Percentiles rank a stretch among this genome's conserved stretches.
These are phyloP conservation scores for Arrhamphus sclerolepis DNA, from an alignment of 2,797 vertebrate genomes.

Conservation along the genomic window DNA sequence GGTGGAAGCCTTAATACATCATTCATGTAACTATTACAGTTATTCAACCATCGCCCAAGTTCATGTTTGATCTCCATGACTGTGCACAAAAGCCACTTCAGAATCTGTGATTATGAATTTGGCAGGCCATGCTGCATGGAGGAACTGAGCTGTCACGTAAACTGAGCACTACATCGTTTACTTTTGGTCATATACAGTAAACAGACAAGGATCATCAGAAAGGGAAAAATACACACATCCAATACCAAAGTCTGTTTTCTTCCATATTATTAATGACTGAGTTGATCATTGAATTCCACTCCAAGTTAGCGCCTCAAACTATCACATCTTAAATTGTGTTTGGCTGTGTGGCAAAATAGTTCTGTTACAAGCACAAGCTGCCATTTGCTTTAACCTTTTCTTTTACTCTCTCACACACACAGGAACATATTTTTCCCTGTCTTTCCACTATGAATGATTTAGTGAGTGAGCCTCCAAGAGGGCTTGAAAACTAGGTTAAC, in stretches of 20 bases:
- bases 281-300: conserved; percentile 44
- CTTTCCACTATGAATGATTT: conserved; percentile 76
- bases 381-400: neutral
- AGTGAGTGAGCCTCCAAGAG: conserved; percentile 68
- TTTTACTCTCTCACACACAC: conserved; percentile 29
- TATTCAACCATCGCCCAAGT: no score
- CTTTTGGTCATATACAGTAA: neutral
- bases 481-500: conserved; percentile 71
- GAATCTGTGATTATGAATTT: no score
- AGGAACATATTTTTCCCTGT: conserved; percentile 58
- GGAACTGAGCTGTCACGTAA: no score
- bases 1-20: no score
- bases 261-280: conserved; percentile 44
- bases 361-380: no score
- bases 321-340: conserved; percentile 15
- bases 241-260: conserved; percentile 27
- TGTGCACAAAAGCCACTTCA: no score
- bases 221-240: conserved; percentile 6
- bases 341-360: conserved; percentile 13
- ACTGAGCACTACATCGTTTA: no score
- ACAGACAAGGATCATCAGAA: conserved; percentile 14
- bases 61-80: no score
- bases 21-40: no score
- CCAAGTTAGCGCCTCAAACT: conserved; percentile 27
- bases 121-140: no score